Percentiles rank a stretch among this genome's conserved stretches.
These are phyloP conservation scores for Rafetus swinhoei DNA, from an alignment of 2,113 vertebrate genomes.

Conservation along the genomic window DNA sequence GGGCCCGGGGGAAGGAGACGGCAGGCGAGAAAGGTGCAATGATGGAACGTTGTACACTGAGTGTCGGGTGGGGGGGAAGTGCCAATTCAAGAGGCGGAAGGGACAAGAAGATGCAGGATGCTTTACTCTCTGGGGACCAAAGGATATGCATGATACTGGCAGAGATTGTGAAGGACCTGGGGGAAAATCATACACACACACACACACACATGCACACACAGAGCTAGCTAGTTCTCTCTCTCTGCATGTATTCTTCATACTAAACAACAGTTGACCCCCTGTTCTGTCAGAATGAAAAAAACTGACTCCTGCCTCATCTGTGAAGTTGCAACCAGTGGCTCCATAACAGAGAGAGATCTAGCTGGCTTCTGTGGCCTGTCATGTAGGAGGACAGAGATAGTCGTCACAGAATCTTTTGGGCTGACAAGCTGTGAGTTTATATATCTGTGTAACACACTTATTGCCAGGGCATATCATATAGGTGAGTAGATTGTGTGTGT, in stretches of 20 bases:
- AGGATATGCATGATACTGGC: slow-evolving; percentile 59
- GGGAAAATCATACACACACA: slow-evolving; percentile 42
- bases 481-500: not conserved
- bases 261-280: slow-evolving; percentile 36
- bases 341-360: slow-evolving; percentile 30
- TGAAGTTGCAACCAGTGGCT: not conserved
- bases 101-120: slow-evolving; percentile 60
- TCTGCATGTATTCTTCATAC: not conserved
- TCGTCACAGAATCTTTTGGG: not conserved
- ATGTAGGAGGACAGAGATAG: not conserved
- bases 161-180: slow-evolving; percentile 39
- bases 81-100: slow-evolving; percentile 69
- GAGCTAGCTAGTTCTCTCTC: not conserved
- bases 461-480: not conserved
- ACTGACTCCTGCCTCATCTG: accelerated
- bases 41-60: not conserved
- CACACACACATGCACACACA: not conserved
- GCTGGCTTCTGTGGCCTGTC: not conserved
- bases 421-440: not conserved
- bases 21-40: slow-evolving; percentile 46
- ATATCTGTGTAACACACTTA: accelerated
- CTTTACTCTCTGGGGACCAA: slow-evolving; percentile 41
- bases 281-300: not conserved
- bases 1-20: not conserved
- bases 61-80: not conserved